phyloP scores from a whole-genome alignment of 2,113 vertebrate genomes.

The Campylorhamphus procurvoides region DNA sequence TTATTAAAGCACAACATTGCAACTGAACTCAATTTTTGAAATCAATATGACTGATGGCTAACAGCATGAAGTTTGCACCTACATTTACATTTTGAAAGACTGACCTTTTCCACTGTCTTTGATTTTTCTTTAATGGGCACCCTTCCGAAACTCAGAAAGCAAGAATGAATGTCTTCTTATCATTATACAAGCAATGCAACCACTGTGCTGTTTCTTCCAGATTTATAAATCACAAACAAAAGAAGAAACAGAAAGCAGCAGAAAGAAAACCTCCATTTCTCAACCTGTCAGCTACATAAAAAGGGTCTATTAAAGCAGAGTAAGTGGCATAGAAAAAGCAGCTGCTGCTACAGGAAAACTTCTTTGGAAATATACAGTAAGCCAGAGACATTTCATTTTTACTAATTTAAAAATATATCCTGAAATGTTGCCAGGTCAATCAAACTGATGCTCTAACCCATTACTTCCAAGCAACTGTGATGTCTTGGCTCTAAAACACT shows the following conservation, averaged over 20 bases:
- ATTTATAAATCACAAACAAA: neutral
- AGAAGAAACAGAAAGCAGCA: neutral
- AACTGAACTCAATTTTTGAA: neutral
- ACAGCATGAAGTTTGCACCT: neutral
- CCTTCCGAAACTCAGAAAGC: neutral
- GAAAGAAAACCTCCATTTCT: neutral
- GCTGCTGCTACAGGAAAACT: neutral
- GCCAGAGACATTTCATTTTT: neutral
- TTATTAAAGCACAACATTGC: slow-evolving; percentile 16
- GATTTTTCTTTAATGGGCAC: slow-evolving; percentile 16
- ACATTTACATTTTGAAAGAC: slow-evolving; percentile 40
- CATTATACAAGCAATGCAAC: neutral
- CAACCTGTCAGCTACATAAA: slow-evolving; percentile 2
- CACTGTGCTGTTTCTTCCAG: neutral
- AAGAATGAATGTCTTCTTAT: neutral
- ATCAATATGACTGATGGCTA: slow-evolving; percentile 33
- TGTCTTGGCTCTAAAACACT: neutral
- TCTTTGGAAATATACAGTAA: neutral
- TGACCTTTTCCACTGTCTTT: slow-evolving; percentile 45
- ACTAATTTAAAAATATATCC: slow-evolving; percentile 18
- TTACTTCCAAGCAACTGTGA: neutral
- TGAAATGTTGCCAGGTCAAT: neutral
- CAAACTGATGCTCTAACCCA: neutral
- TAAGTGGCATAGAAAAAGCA: neutral
- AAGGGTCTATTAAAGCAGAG: neutral